Evolutionary conservation across 2,888 invertebrate genomes (phyloP), one percentile per base, ranked within the genome.

Genomic region (Diachrysia chrysitis): DNA sequence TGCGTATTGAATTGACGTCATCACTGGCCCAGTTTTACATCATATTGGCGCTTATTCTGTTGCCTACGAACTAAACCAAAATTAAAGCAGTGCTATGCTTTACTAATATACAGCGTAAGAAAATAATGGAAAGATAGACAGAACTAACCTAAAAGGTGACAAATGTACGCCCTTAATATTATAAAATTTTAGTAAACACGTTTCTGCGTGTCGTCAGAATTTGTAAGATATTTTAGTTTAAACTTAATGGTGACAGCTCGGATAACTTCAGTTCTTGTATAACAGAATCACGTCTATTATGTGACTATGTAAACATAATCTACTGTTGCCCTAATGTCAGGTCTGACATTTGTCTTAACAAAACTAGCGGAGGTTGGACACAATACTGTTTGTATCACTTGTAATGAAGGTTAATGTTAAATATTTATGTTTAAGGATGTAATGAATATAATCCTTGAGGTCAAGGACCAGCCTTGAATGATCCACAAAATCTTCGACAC

Each of bases 1-100:
- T 63, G 48, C 58, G 59, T 65, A 78, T 67, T 67, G 59, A 9
- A 81, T 78, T 83, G 83, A 83, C 82, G 82, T 83, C 82, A 83
- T 68, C 9, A n/a, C 55, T 73, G 73, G 58, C 82, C 79, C 67
- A 77, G 76, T 79, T 80, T 54, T 67, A 60, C 53, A 64, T 69
- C 56, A 59, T 69, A 71, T 58, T 0, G 37, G 37, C 16, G 37
- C 1, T n/a, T 7, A 42, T 42, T 42, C 42, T 42, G 42, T 42
- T n/a, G 42, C 14, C n/a, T 6, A 42, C 32, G 32, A 16, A 42
- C 16, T 42, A 4, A 42, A 42, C n/a, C 14, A n/a, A 42, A 32
- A 32, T 32, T 5, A 32, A 32, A 32, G 2, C 42, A n/a, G 0
- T 42, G 5, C n/a, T 42, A n/a, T 7, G 0, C 5, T n/a, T n/a